Evolutionary conservation across 1,140 invertebrate species (phyloP), one percentile per base, ranked within the genome.

Genomic region (Asobara japonica): DNA sequence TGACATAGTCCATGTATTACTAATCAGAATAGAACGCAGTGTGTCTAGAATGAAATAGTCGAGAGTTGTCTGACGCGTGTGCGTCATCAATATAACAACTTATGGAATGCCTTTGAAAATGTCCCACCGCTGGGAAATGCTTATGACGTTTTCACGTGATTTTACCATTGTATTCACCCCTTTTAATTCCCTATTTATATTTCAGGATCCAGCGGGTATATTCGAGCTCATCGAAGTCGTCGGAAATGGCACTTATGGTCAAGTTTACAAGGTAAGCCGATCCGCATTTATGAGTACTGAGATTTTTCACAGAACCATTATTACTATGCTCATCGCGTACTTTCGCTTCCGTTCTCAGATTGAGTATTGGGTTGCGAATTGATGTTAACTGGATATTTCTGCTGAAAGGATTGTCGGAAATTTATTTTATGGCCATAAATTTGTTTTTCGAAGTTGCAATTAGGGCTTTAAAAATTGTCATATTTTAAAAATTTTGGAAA

Each of bases 201-300:
- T 83, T 72, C 89, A 99, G 97, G 98, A 99, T 89, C 98, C 98
- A 78, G 97, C 97, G 87, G 98, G 98, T 78, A 99, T 99, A 84
- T 99, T 99, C 90, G 98, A 99, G 86, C 89, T 99, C 69, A 99
- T 99, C 84, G 98, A 99, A 93, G 98, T 99, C 51, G 98, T 99
- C 70, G 98, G 98, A 86, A 99, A 99, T 97, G 98, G 98, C 84
- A 99, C 98, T 22, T 99, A 99, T 89, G 98, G 98, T 76, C 98
- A 99, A 92, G 98, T 99, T 69, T 99, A 99, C 84, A 99, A 99
- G 93, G 96, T 97, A 91, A 90, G 89, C 88, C 71, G 20, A 67
- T n/a, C 65, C 70, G 73, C 60, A 38, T 27, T 27, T 11, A 38
- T 18, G 31, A 51, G 4, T 11, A 3, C n/a, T 68, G 11, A 31